Conservation (phyloP, 1,140 invertebrate species). For the Drosophila pallidifrons region DNA sequence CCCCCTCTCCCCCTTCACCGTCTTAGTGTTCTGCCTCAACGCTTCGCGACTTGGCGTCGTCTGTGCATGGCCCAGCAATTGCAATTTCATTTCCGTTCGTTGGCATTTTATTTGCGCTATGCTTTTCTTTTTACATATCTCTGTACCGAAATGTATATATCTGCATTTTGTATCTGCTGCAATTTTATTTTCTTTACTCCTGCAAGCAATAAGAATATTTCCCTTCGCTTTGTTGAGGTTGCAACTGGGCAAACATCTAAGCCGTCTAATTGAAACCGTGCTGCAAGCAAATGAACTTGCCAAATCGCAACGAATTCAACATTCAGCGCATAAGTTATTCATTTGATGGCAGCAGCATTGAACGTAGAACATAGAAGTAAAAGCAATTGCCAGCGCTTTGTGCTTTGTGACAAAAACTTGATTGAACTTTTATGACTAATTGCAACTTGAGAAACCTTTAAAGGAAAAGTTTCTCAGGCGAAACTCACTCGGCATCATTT, state of each 20-base stretch:
- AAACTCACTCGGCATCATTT: slow-evolving; percentile 35
- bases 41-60: slow-evolving; percentile 78
- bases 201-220: slow-evolving; percentile 60
- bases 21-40: slow-evolving; percentile 56
- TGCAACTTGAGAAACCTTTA: slow-evolving; percentile 58
- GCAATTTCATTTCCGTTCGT: slow-evolving; percentile 79
- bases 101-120: slow-evolving; percentile 58
- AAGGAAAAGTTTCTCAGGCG: slow-evolving; percentile 5
- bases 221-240: slow-evolving; percentile 22
- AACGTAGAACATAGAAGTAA: too few relatives aligned
- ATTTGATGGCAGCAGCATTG: not conserved
- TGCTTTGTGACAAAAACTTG: not conserved
- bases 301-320: not conserved
- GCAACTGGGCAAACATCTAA: slow-evolving; percentile 8
- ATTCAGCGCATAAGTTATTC: not conserved
- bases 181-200: slow-evolving; percentile 37
- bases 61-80: slow-evolving; percentile 72
- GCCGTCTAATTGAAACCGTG: slow-evolving; percentile 63
- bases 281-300: slow-evolving; percentile 18
- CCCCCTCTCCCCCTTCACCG: not conserved
- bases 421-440: slow-evolving; percentile 55
- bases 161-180: slow-evolving; percentile 35
- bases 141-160: slow-evolving; percentile 13
- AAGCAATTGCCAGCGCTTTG: not conserved
- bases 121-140: slow-evolving; percentile 22